Evolutionary conservation across 2,113 vertebrate species (phyloP).

Genomic region (Hippocampus comes): DNA sequence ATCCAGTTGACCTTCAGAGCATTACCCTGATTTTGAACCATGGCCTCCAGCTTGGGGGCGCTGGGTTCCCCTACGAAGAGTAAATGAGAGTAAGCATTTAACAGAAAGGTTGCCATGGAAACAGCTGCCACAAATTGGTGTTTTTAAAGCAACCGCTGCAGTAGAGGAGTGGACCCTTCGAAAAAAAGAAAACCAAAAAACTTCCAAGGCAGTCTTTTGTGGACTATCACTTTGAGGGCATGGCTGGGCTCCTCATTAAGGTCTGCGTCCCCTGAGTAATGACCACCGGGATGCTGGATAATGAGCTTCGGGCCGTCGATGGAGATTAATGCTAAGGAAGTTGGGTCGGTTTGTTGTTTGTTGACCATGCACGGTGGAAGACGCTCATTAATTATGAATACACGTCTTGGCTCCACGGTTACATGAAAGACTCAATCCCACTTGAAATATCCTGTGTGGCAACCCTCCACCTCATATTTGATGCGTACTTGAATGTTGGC

Average conservation of each 20-base stretch:
- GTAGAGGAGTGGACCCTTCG: background rate
- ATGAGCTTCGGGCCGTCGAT: constrained; percentile 60
- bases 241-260: constrained; percentile 56
- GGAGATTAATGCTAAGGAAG: constrained; percentile 66
- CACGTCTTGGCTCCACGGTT: background rate
- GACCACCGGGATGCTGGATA: constrained; percentile 51
- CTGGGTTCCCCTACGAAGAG: constrained; percentile 88
- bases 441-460: background rate
- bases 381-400: background rate
- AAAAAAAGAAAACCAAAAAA: background rate
- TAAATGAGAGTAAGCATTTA: constrained; percentile 14
- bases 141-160: background rate
- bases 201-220: background rate
- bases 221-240: background rate
- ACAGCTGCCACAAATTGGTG: background rate
- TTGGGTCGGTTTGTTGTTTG: constrained; percentile 18
- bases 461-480: background rate
- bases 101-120: background rate
- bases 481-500: background rate
- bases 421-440: background rate
- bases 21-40: constrained; percentile 81
- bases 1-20: constrained; percentile 85
- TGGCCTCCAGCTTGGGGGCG: constrained; percentile 85
- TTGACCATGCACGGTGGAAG: background rate
- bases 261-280: constrained; percentile 54